Base-by-base conservation (phyloP, 37 sponge, comb jelly and placozoan genomes). In the Mnemiopsis leidyi region DNA sequence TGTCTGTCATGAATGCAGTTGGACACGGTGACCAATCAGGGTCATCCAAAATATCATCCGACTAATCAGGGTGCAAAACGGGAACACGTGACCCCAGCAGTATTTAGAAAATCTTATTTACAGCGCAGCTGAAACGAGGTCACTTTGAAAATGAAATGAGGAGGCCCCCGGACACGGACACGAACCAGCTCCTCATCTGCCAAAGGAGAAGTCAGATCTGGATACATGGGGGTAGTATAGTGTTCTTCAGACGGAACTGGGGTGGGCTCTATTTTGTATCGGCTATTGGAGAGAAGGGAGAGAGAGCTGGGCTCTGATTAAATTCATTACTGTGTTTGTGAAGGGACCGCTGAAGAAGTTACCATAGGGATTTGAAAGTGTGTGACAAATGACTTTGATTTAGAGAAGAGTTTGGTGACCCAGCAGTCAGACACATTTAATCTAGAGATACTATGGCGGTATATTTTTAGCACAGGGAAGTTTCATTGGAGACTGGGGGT, bases 71-170 rank as follows among this genome's bases (percentile, higher is more conserved):
- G n/a, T 3, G 23, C 73, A 16, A 3, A n/a, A 28, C 73, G 2
- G n/a, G 29, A 25, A 3, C 73, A 23, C 73, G 73, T 69, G 73
- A 69, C 21, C 23, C 7, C 73, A 69, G 2, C 73, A 48, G 61
- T 48, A 69, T 69, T 69, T 21, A 69, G 73, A 69, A 69, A 69
- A 69, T 69, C 73, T 69, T 69, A 69, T 69, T 69, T 69, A 69
- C 28, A 48, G 61, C 61, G 61, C 61, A 48, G 61, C 61, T 48
- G 61, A 48, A 48, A 48, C 61, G 61, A 48, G 61, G 61, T 48
- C 61, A 48, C 61, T 48, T 48, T 48, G 61, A 48, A 48, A 48
- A 48, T 48, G 61, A 48, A 48, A 48, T 48, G 61, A 48, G 61
- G 61, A 48, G 61, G 61, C 61, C 61, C 61, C 61, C 61, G 61